Base-by-base conservation (phyloP, 2,888 invertebrate species). In the Apomyelois bistriatella region DNA sequence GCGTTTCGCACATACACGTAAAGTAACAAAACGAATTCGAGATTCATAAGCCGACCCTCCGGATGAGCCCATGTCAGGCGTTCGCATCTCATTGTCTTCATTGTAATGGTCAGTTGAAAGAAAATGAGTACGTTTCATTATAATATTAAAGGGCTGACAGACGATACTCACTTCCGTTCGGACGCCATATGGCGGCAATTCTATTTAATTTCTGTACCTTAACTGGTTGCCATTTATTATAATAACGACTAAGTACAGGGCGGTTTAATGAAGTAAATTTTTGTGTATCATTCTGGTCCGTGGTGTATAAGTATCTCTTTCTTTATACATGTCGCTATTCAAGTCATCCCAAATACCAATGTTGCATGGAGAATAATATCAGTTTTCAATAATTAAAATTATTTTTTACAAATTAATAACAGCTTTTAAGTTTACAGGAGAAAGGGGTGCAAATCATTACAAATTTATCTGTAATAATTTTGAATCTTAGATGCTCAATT, bases 111-210 rank as follows among this genome's bases (percentile, higher is more conserved):
- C 89, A 87, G 80, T 83, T 78, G 70, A 79, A 85, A 83, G 80
- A 83, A 76, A 85, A 82, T 83, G 78, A 79, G 78, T 73, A 80
- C 79, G 70, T 81, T 85, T 81, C 81, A 84, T 86, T 85, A 85
- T 78, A 84, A 83, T 85, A 83, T 81, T 81, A 81, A 83, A 84
- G 73, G 74, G 72, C 83, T 81, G 87, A 82, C 87, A 90, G 85
- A 74, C 85, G 89, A 90, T 85, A 85, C 85, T 79, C 72, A 85
- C 85, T 88, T 89, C 89, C 89, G 85, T 70, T 76, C 76, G 75
- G 70, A 74, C 75, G 77, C 84, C 89, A 87, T 86, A 84, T 88
- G 88, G 73, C 74, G 61, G 63, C 64, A 67, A 70, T 68, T 68
- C 74, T 79, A 79, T 82, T 82, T 72, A 75, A 73, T 72, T 72